These are phyloP conservation scores for Protobothrops mucrosquamatus DNA, from an alignment of 2,113 vertebrate genomes.

Conservation along the genomic window DNA sequence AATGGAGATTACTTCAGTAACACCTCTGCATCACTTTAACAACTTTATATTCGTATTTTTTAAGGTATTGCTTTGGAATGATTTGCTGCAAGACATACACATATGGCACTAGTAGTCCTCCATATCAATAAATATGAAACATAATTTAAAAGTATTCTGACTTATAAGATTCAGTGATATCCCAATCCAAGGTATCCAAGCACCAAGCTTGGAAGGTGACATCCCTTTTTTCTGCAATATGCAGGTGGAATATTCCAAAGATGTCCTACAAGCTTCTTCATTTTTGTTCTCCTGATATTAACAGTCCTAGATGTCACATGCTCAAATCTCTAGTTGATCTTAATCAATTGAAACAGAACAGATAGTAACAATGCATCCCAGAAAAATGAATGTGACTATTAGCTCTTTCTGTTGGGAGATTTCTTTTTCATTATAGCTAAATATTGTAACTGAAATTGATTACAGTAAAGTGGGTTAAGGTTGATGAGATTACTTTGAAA, in stretches of 20 bases:
- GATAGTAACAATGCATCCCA: not conserved
- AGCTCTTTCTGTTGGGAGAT: conserved; percentile 42
- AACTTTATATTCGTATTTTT: conserved; percentile 51
- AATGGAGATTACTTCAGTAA: conserved; percentile 46
- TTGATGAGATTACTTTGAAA: conserved; percentile 69
- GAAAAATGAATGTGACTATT: conserved; percentile 26
- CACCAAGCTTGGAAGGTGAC: not conserved
- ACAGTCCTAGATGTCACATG: rapidly evolving
- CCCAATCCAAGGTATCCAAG: not conserved
- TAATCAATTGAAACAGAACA: not conserved
- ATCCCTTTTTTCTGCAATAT: not conserved
- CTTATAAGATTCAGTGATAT: too few relatives aligned
- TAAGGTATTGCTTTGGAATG: conserved; percentile 35
- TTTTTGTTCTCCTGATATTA: not conserved
- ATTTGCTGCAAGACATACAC: not conserved
- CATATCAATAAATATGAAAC: not conserved
- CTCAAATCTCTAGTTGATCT: not conserved
- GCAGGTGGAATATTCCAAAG: not conserved
- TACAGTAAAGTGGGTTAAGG: conserved; percentile 61
- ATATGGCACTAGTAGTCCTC: not conserved
- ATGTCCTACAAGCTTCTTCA: rapidly evolving
- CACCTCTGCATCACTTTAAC: conserved; percentile 47
- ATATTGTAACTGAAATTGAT: conserved; percentile 68
- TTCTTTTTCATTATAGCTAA: conserved; percentile 62
- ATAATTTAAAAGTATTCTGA: not conserved